Evolutionary conservation across 2,888 invertebrate species (phyloP), one percentile per base, ranked within the genome.

Genomic region (Argyresthia albistria): DNA sequence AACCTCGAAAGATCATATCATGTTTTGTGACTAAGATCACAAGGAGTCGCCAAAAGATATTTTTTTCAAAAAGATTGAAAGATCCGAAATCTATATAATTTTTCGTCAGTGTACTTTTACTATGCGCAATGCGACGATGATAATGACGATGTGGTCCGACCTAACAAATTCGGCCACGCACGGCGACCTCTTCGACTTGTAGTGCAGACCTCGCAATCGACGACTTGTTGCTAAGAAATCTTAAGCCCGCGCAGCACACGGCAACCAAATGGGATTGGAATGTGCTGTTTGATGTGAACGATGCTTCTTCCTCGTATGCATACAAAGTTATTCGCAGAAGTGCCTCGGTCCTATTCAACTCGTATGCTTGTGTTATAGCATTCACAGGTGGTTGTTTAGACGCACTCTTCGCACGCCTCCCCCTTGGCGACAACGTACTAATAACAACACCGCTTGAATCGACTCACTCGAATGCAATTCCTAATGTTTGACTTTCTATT

Each of bases 401-500:
- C 73, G 70, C 65, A 71, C 67, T 74, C 76, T 83, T 81, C 82
- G 82, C 73, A 25, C 25, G 25, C 74, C 66, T 57, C 58, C 54
- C 62, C 54, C 14, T 25, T 43, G 53, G 54, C 50, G 48, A 52
- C 66, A 67, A 61, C 69, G 71, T 68, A 76, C 73, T 71, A 75
- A 80, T 80, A 81, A 78, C 75, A 77, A 65, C 68, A 62, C 68
- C 65, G 69, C 65, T 69, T 73, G 76, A 77, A 80, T 75, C 71
- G 64, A 73, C 62, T 67, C 65, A 65, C 68, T 67, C 66, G 65
- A 55, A 63, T 70, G 63, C 69, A 70, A 70, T 70, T 73, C 73
- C 67, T 73, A 74, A 78, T 79, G 75, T 78, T 77, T 74, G 70
- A 77, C 82, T 82, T 82, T 82, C 83, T 82, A 80, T 71, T 61